Base-by-base conservation (phyloP, 2,888 invertebrate species). In the Dexiosoma caninum region DNA sequence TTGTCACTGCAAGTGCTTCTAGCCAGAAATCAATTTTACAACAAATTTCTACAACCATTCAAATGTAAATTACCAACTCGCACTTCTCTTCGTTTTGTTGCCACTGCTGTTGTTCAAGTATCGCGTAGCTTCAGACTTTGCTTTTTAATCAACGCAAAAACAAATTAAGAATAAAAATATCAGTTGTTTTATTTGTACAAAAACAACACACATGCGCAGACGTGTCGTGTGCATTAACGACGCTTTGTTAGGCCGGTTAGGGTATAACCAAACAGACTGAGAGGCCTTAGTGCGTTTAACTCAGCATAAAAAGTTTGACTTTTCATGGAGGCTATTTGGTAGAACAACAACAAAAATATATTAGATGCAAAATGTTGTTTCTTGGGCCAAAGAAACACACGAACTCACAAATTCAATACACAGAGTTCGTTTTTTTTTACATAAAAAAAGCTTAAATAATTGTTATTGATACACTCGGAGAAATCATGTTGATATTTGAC, bases 401-500 rank as follows among this genome's bases (percentile, higher is more conserved):
- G 10, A 14, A 14, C 16, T 21, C 8, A 21, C 4, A 51, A 55
- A 21, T 40, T 49, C n/a, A 40, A 21, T 10, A 37, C 53, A 23
- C 23, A 16, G 37, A 69, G 30, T 51, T 27, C 3, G 6, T 5
- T 6, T 27, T 27, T 27, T 27, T 27, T 57, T 64, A 49, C 1
- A 35, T 42, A 40, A 32, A 44, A 67, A 59, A 77, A 62, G 69
- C 69, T 70, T 44, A 37, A 46, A 27, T 51, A 76, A 69, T 35
- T 53, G 44, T 53, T 67, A 53, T 53, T 21, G 14, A 4, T 12
- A 40, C 70, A 64, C 77, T 70, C 64, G 57, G 8, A 49, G 40
- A 64, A 66, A 60, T 44, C 46, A 70, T 62, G 55, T 49, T 62
- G n/a, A 69, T 70, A 23, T n/a, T n/a, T n/a, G n/a, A n/a, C n/a